Evolutionary conservation across 1,140 invertebrate species (phyloP).

Genomic region (Drosophila novamexicana): DNA sequence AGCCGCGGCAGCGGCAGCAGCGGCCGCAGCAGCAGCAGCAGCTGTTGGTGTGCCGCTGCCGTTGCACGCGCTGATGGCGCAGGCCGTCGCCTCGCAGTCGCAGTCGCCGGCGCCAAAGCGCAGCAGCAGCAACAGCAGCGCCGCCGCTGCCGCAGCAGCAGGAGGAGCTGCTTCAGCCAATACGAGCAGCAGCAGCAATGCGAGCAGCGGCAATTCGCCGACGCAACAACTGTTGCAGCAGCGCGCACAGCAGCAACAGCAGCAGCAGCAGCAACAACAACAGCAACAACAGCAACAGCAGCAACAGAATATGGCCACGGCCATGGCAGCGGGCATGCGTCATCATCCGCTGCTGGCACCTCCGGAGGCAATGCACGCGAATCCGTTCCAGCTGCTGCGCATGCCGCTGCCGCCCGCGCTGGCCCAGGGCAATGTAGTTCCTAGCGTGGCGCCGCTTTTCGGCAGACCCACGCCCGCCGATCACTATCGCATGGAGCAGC

Average conservation of each 20-base stretch:
- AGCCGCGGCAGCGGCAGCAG: constrained; percentile 30
- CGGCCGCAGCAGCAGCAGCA: constrained; percentile 27
- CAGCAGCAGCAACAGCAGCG: constrained; percentile 42
- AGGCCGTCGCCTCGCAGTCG: constrained; percentile 28
- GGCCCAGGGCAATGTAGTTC: constrained; percentile 87
- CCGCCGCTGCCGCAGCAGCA: constrained; percentile 17
- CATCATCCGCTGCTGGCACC: constrained; percentile 88
- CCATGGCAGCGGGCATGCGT: constrained; percentile 86
- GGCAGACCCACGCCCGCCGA: constrained; percentile 90
- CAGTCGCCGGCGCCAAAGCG: constrained; percentile 37
- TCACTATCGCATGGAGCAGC: constrained; percentile 91
- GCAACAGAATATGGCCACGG: constrained; percentile 85
- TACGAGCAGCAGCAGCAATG: constrained; percentile 65
- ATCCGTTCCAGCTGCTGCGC: constrained; percentile 89
- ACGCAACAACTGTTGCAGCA: constrained; percentile 75
- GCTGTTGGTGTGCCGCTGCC: constrained; percentile 27
- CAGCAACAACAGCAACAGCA: constrained; percentile 73
- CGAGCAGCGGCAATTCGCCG: constrained; percentile 77
- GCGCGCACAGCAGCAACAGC: constrained; percentile 80
- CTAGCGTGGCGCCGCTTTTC: constrained; percentile 88
- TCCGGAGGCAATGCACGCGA: constrained; percentile 87
- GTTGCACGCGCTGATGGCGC: constrained; percentile 43
- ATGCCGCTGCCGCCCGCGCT: constrained; percentile 87
- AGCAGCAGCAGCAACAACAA: constrained; percentile 51
- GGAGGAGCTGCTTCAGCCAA: constrained; percentile 44